A percentile compares a stretch with the other conserved stretches of the same genome.
Evolutionary conservation across 23 tunicate genomes (phyloP).

Genomic region (Trididemnum clinides): DNA sequence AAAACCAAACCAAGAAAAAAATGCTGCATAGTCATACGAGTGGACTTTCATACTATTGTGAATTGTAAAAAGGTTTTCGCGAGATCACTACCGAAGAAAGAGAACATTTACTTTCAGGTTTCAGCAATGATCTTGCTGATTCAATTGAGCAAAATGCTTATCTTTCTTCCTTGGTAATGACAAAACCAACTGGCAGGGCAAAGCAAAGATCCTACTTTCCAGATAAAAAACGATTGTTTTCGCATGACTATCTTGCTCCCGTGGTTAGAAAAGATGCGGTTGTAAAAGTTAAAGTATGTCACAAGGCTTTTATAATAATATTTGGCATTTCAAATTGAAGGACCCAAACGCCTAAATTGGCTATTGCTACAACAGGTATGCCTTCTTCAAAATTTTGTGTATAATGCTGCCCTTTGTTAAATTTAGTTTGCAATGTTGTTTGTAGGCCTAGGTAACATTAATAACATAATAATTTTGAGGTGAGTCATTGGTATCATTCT

Average conservation of each 20-base stretch:
- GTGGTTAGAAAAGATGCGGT: background rate
- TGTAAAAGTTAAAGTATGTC: background rate
- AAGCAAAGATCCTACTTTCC: background rate
- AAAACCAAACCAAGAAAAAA: background rate
- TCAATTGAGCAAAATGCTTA: background rate
- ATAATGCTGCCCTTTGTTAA: no score
- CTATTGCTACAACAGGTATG: conserved; percentile 8
- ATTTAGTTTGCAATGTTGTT: no score
- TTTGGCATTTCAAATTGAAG: conserved; percentile 2
- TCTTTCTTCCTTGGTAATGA: background rate
- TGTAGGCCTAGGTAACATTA: no score
- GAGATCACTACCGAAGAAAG: background rate
- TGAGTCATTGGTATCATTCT: no score
- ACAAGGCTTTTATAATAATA: conserved; percentile 4
- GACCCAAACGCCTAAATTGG: background rate
- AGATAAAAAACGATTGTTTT: background rate
- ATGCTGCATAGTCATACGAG: background rate
- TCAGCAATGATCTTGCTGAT: conserved; percentile 3
- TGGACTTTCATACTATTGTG: background rate
- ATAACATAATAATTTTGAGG: no score
- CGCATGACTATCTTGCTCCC: background rate
- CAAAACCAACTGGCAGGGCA: background rate
- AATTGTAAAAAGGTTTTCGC: background rate
- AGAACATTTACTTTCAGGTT: background rate
- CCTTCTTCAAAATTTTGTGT: no score